A percentile compares a stretch with the other conserved stretches of the same genome.
These are phyloP conservation scores for Drosophila nigrodunni DNA, from an alignment of 1,140 invertebrate species.

Conservation along the genomic window DNA sequence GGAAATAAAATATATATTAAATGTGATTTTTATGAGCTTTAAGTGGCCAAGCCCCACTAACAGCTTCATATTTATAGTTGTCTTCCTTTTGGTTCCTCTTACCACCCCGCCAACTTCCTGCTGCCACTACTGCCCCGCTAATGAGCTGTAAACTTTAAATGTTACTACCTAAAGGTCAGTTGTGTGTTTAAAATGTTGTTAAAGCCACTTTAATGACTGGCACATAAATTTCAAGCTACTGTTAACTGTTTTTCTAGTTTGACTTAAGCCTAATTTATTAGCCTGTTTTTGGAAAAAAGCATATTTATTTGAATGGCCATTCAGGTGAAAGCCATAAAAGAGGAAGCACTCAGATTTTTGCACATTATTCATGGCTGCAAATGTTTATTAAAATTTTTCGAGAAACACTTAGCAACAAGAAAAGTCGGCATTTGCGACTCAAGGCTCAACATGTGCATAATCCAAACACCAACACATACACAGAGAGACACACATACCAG, in stretches of 20 bases:
- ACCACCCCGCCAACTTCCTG: too few relatives aligned
- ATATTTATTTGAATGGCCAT: slow-evolving; percentile 33
- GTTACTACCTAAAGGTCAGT: slow-evolving; percentile 24
- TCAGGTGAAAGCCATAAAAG: slow-evolving; percentile 17
- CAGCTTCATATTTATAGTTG: slow-evolving; percentile 46
- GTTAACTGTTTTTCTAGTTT: background rate
- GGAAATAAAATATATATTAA: slow-evolving; percentile 48
- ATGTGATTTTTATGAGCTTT: slow-evolving; percentile 79
- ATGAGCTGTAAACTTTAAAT: slow-evolving; percentile 51
- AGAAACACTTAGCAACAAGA: slow-evolving; percentile 49
- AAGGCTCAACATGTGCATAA: slow-evolving; percentile 74
- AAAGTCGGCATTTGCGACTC: slow-evolving; percentile 31
- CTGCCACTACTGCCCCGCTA: slow-evolving; percentile 11
- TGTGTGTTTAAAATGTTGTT: background rate
- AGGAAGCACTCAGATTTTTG: slow-evolving; percentile 8
- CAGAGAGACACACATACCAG: slow-evolving; percentile 8
- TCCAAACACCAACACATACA: slow-evolving; percentile 36
- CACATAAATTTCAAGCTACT: background rate
- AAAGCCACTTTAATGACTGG: slow-evolving; percentile 1
- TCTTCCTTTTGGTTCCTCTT: background rate
- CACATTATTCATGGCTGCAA: slow-evolving; percentile 60
- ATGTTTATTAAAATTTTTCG: slow-evolving; percentile 66
- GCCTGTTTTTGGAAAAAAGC: slow-evolving; percentile 19
- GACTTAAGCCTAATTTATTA: slow-evolving; percentile 28
- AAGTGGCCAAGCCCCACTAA: slow-evolving; percentile 43